These are phyloP conservation scores for Rhogogaster chlorosoma DNA, from an alignment of 2,888 invertebrate species.

Conservation along the genomic window DNA sequence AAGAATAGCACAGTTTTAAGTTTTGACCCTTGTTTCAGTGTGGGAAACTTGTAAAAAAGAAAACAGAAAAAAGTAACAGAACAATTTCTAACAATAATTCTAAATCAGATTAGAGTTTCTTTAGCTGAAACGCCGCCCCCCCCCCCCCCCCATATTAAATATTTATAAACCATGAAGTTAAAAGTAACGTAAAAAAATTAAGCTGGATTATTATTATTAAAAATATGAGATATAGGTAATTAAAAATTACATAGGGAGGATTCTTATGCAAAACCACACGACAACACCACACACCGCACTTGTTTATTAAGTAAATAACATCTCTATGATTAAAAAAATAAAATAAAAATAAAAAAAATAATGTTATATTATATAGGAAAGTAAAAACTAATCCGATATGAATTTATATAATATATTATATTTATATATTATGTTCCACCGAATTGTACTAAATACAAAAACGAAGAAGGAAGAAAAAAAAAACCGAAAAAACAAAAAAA, in stretches of 20 bases:
- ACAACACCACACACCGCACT: constrained; percentile 61
- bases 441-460: constrained; percentile 51
- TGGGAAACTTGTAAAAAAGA: constrained; percentile 23
- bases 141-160: constrained; percentile 8
- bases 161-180: constrained; percentile 45
- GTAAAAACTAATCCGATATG: constrained; percentile 68
- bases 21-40: constrained; percentile 38
- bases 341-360: constrained; percentile 59
- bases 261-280: constrained; percentile 40
- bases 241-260: constrained; percentile 38
- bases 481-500: constrained; percentile 4
- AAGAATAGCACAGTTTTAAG: constrained; percentile 29
- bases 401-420: constrained; percentile 73
- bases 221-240: constrained; percentile 36
- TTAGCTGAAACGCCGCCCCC: constrained; percentile 46
- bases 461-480: neutral
- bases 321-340: constrained; percentile 62
- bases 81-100: neutral
- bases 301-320: constrained; percentile 66
- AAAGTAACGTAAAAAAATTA: constrained; percentile 23
- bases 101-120: constrained; percentile 2
- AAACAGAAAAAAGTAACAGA: neutral
- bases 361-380: constrained; percentile 70
- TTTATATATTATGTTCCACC: constrained; percentile 68
- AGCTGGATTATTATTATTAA: constrained; percentile 45